Conservation (phyloP, 2,888 invertebrate species). For the Eumerus sabulonum region DNA sequence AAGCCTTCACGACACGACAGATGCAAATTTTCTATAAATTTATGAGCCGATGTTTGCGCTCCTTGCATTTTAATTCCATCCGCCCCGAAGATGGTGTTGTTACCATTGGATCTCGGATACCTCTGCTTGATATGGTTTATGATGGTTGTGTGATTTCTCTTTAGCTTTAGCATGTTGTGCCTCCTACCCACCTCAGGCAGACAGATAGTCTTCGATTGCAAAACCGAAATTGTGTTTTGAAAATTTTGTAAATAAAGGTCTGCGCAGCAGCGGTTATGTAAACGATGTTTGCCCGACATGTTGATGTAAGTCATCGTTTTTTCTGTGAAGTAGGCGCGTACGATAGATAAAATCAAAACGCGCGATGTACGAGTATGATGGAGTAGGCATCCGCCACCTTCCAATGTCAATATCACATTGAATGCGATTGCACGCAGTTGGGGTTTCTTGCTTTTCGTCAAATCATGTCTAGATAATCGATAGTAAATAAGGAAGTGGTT, state of each 20-base stretch:
- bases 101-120: no score
- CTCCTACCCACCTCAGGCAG: neutral
- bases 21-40: constrained; percentile 61
- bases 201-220: constrained; percentile 24
- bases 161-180: no score
- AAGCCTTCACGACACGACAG: constrained; percentile 52
- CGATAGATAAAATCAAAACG: constrained; percentile 56
- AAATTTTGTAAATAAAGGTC: constrained; percentile 63
- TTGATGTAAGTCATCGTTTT: constrained; percentile 7
- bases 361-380: constrained; percentile 34
- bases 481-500: constrained; percentile 63
- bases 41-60: constrained; percentile 62
- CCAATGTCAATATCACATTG: constrained; percentile 66
- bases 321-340: neutral
- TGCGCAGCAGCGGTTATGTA: constrained; percentile 57
- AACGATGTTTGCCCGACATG: constrained; percentile 36
- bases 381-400: constrained; percentile 35
- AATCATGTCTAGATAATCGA: constrained; percentile 58
- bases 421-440: constrained; percentile 50
- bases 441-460: constrained; percentile 61
- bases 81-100: constrained; percentile 31
- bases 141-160: constrained; percentile 50
- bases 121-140: constrained; percentile 7
- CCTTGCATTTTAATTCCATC: constrained; percentile 60
- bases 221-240: constrained; percentile 51